Evolutionary conservation across 2,888 invertebrate species (phyloP), one percentile per base, ranked within the genome.

Genomic region (Plebejus melissa): DNA sequence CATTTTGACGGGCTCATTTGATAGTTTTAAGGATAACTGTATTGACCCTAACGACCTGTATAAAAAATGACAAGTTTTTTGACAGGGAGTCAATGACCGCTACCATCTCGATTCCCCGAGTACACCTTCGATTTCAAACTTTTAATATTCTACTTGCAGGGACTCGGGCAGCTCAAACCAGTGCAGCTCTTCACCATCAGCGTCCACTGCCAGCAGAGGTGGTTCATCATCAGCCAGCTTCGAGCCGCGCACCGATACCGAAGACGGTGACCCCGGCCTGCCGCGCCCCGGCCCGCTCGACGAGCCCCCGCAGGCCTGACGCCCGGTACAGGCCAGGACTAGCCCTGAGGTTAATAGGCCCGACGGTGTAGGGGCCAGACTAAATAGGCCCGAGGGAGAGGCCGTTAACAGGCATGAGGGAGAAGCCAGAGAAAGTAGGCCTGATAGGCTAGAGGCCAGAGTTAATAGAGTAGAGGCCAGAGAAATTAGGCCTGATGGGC

Each of bases 261-360:
- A 72, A 6, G 54, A 9, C 38, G 75, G 77, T 46, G 82, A 84
- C 22, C 41, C 71, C 75, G 88, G 88, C 22, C 85, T 94, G 5
- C 93, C 93, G 0, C 89, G 89, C 13, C 91, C 94, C 75, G 91
- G 86, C 79, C 88, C 92, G 0, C 80, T 91, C 0, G 94, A 94
- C 80, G 94, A 94, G 77, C 94, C 94, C 7, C 93, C 94, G 46
- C 94, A 94, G 75, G 94, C 94, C 81, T 94, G 91, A 93, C 89
- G 65, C 74, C 70, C 38, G 22, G 28, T 4, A n/a, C 32, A 5
- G 58, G 32, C 28, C 28, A 9, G 58, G 22, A 38, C 58, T 28
- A 22, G 74, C 41, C 38, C 58, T 6, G 36, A 58, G 36, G 54
- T n/a, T n/a, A 58, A 4, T n/a, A 58, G 58, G 58, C 28, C 22